Evolutionary conservation across 2,113 vertebrate genomes (phyloP).

Genomic region (Dolichallabes microphthalmus): DNA sequence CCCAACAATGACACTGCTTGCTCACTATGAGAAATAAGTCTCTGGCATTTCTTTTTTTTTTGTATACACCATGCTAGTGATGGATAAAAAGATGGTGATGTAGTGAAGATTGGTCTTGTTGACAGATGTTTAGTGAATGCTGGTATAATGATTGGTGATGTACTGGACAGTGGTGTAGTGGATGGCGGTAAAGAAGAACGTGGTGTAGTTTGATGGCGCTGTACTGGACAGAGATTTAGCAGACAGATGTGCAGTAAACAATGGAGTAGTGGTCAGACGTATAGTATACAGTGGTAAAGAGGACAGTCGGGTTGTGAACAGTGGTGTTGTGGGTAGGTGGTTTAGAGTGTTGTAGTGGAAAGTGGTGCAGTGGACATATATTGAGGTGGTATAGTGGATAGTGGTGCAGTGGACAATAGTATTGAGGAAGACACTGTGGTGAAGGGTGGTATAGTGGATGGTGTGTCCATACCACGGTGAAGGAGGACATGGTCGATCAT

Average conservation of each 20-base stretch:
- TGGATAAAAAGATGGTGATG: too few relatives aligned
- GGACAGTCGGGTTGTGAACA: too few relatives aligned
- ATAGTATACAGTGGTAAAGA: not conserved
- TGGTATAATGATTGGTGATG: not conserved
- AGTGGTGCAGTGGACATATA: not conserved
- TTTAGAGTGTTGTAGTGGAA: not conserved
- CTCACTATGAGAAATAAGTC: too few relatives aligned
- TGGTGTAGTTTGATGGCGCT: not conserved
- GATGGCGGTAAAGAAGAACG: not conserved
- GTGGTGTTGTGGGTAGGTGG: not conserved
- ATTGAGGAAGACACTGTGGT: not conserved
- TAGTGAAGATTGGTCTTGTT: not conserved
- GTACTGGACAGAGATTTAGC: not conserved
- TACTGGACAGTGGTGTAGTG: not conserved
- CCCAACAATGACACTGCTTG: too few relatives aligned
- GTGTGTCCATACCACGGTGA: constrained; percentile 82
- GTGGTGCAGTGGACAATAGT: not conserved
- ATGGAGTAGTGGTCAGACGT: not conserved
- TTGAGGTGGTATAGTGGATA: not conserved
- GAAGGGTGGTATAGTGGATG: not conserved
- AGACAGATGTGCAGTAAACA: not conserved
- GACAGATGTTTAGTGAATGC: not conserved
- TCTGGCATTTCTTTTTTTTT: too few relatives aligned
- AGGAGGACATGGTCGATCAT: constrained; percentile 98
- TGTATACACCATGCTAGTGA: too few relatives aligned